Evolutionary conservation across 2,888 invertebrate genomes (phyloP), one percentile per base, ranked within the genome.

Genomic region (Acleris sparsana): DNA sequence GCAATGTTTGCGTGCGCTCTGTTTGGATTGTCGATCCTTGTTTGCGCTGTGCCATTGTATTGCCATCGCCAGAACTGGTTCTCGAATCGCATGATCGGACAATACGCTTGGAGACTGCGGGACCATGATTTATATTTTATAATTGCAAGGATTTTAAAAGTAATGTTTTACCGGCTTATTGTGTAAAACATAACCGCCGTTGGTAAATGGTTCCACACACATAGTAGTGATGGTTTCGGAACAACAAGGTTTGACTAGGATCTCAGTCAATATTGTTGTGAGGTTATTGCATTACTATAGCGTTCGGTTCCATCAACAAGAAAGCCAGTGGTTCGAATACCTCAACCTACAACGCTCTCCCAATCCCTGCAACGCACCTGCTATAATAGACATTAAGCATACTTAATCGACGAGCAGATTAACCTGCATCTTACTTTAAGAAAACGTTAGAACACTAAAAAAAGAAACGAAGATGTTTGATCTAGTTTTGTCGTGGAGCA

Each of bases 31-130:
- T 73, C 71, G 80, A 77, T 77, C 80, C 80, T 70, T 87, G 82
- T 88, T 87, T 88, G 85, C 79, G 71, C 72, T 75, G 69, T 74
- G 74, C 82, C 78, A 85, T 88, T 88, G 84, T 88, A 75, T 78
- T 80, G 81, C 73, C 72, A 48, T 63, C 67, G 73, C 75, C 55
- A 58, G 55, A 63, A 68, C 62, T 58, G 57, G 70, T 61, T 68
- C 63, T 65, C 49, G 60, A 59, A 66, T 63, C 64, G 58, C 66
- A 67, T 70, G 69, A 71, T 67, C 62, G 53, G 60, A 68, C 62
- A 51, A 64, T 61, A 55, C 58, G 58, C 66, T 66, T 66, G 68
- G 44, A 44, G 63, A 71, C 60, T 48, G 58, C 33, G 56, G 46
- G 25, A 61, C 51, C 55, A 62, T 62, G 46, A 62, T 57, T 66